Conservation (phyloP, 2,797 vertebrate genomes). For the Carapus acus region DNA sequence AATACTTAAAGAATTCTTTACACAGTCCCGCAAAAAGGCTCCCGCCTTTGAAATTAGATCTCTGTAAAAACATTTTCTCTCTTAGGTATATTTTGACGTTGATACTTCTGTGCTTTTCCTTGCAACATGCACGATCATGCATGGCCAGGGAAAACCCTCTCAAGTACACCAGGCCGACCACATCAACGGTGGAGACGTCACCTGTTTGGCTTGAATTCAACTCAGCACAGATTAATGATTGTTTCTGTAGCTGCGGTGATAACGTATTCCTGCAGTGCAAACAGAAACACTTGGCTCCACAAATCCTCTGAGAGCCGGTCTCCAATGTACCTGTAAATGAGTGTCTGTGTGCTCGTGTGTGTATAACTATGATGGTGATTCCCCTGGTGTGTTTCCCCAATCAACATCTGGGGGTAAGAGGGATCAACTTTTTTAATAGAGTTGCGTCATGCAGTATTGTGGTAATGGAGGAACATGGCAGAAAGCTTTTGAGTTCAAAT, state of each 20-base stretch:
- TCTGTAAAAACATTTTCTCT: conserved; percentile 8
- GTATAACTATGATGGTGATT: neutral
- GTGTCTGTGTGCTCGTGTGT: neutral
- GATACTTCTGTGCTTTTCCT: conserved; percentile 36
- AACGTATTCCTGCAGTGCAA: conserved; percentile 2
- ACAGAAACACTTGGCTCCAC: neutral
- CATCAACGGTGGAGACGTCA: conserved; percentile 19
- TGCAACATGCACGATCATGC: conserved; percentile 31
- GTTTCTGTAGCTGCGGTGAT: neutral
- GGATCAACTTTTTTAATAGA: neutral
- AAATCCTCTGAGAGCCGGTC: neutral
- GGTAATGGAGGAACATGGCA: too few relatives aligned
- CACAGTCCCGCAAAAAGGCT: neutral
- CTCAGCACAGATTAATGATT: conserved; percentile 15
- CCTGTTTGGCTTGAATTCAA: conserved; percentile 2
- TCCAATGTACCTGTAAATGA: neutral
- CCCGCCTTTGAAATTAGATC: conserved; percentile 27
- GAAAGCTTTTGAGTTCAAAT: too few relatives aligned
- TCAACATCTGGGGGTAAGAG: neutral
- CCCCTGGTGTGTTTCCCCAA: neutral
- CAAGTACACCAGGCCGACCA: conserved; percentile 14
- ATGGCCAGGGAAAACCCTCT: conserved; percentile 7
- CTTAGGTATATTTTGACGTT: conserved; percentile 28
- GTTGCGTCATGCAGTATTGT: too few relatives aligned
- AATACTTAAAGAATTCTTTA: neutral